phyloP scores from a whole-genome alignment of 2,888 invertebrate genomes.

The Dascillus cervinus region DNA sequence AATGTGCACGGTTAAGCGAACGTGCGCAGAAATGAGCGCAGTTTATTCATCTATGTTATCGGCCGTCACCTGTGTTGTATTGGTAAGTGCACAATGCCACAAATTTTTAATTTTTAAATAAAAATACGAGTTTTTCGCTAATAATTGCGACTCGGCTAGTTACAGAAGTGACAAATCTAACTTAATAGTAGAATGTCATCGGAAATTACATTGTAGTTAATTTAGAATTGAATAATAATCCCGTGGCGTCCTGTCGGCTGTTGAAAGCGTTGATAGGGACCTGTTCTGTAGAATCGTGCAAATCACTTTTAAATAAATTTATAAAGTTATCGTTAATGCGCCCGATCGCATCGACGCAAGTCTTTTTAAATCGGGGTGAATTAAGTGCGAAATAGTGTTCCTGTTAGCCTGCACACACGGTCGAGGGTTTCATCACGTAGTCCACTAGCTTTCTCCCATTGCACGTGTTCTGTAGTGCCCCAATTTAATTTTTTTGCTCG shows the following conservation, averaged over 20 bases:
- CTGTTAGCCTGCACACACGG: no score
- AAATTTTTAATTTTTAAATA: constrained; percentile 32
- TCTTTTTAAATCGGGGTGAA: no score
- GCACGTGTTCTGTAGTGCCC: no score
- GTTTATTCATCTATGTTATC: constrained; percentile 43
- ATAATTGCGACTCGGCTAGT: constrained; percentile 21
- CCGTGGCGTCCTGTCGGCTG: constrained; percentile 36
- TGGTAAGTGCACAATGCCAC: constrained; percentile 42
- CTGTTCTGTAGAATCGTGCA: constrained; percentile 7
- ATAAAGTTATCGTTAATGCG: no score
- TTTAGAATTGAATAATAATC: constrained; percentile 32
- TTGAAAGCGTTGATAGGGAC: constrained; percentile 15
- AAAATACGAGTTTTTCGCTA: constrained; percentile 30
- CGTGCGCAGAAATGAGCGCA: no score
- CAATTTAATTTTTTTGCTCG: no score
- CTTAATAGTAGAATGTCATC: constrained; percentile 31
- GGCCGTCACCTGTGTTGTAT: constrained; percentile 51
- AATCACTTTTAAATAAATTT: no score
- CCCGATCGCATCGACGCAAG: no score
- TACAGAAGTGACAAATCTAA: constrained; percentile 12
- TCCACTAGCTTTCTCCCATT: constrained; percentile 9
- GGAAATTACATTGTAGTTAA: constrained; percentile 32
- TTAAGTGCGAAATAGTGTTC: no score
- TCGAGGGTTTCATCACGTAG: no score
- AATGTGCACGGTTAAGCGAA: constrained; percentile 29